phyloP scores from a whole-genome alignment of 2,113 vertebrate species.

The Fukomys damarensis region DNA sequence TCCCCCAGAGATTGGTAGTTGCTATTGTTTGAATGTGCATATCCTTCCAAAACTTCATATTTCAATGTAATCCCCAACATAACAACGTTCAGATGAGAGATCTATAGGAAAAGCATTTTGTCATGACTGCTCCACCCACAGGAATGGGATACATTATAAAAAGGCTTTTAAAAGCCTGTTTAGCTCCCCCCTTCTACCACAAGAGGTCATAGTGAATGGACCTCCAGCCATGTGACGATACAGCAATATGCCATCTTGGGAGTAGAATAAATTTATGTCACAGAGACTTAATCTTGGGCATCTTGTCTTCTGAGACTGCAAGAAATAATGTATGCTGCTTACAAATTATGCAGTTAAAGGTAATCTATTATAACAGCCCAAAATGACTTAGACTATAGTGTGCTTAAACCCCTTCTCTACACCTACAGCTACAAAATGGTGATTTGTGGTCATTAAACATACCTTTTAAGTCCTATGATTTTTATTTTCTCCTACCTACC shows the following conservation, averaged over 20 bases:
- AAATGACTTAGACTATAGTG: background rate
- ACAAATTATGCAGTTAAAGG: background rate
- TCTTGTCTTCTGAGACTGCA: background rate
- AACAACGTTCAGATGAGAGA: background rate
- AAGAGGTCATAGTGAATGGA: background rate
- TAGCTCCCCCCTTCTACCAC: background rate
- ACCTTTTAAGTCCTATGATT: background rate
- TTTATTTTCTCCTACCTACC: background rate
- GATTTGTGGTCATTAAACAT: background rate
- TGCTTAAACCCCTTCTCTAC: background rate
- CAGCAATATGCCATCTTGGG: background rate
- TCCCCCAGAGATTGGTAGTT: background rate
- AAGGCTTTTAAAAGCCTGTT: background rate
- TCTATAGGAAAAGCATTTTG: background rate
- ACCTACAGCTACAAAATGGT: background rate
- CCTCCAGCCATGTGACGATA: background rate
- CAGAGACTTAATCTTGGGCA: background rate
- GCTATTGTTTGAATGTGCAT: background rate
- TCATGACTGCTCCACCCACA: background rate
- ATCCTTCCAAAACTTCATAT: background rate
- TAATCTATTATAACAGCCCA: background rate
- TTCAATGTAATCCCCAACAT: background rate
- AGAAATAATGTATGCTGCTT: background rate
- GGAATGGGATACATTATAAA: background rate
- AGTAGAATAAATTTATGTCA: background rate